Evolutionary conservation across 2,888 invertebrate species (phyloP).

Genomic region (Sialis fuliginosa): DNA sequence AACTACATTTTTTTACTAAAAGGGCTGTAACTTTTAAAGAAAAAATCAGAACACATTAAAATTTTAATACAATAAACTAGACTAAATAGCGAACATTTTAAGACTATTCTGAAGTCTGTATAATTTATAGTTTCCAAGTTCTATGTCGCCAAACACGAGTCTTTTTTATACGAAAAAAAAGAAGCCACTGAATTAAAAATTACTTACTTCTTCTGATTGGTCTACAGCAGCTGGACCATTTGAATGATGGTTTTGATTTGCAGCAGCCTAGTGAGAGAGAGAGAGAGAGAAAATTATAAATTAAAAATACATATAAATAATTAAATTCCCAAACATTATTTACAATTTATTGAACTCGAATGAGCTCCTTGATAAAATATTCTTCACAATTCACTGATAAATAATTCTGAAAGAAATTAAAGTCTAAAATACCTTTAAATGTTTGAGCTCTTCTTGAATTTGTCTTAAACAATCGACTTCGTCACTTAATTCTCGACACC

Average conservation of each 20-base stretch:
- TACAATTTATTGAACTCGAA: not conserved
- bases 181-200: no score
- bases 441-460: not conserved
- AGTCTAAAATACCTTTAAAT: conserved; percentile 4
- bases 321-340: not conserved
- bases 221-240: not conserved
- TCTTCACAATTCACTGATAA: not conserved
- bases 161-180: no score
- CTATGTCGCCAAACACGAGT: no score
- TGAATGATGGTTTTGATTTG: not conserved
- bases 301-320: not conserved
- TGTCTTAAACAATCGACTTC: conserved; percentile 4
- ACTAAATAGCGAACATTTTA: no score
- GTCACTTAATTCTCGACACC: conserved; percentile 7
- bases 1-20: no score
- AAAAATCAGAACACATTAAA: no score
- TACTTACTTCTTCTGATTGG: no score
- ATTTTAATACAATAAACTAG: no score
- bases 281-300: no score
- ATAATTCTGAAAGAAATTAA: not conserved
- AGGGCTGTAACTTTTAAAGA: no score
- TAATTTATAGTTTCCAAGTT: no score
- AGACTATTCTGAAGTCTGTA: no score
- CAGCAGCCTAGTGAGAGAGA: not conserved
- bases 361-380: not conserved